Evolutionary conservation across 1,140 invertebrate species (phyloP), one percentile per base, ranked within the genome.

Genomic region (Zaprionus kolodkinae): DNA sequence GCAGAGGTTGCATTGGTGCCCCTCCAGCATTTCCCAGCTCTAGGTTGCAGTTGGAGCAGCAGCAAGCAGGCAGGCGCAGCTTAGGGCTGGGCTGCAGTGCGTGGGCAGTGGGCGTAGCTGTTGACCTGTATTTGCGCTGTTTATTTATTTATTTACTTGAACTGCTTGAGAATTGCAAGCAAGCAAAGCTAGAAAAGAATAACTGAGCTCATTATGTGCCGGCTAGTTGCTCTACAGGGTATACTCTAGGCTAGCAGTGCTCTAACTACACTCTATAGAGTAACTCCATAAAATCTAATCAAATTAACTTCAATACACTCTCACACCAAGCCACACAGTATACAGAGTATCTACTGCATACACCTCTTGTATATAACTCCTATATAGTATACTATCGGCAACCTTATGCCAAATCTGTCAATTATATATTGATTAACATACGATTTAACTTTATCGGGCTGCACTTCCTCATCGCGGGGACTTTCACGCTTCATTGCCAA

Each of bases 401-500:
- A 25, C 17, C 17, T 7, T 6, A 50, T 11, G 10, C 45, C n/a
- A 50, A 50, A 50, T 50, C 45, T 25, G 17, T 50, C 45, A 50
- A 50, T 50, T 50, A 50, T 50, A 50, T 50, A 50, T 50, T 25
- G 45, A 21, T 12, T 50, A 25, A 40, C 38, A 40, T 5, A 10
- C 6, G n/a, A 13, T 67, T 25, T 66, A 17, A 4, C 45, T 57
- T 70, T 70, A 50, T 50, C 17, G 15, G 17, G 45, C 45, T 50
- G 33, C 62, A 48, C 55, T 76, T 61, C 36, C 33, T 63, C 35
- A 52, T 50, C 40, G 17, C 25, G n/a, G 13, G 17, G 70, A 80
- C 81, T 87, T 87, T 87, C 79, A 87, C 84, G 66, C 69, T 71
- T 76, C 64, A 54, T 68, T 67, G 59, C 50, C 56, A 74, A 70